Conservation (phyloP, 1,140 invertebrate genomes). For the Leucophenga varia region DNA sequence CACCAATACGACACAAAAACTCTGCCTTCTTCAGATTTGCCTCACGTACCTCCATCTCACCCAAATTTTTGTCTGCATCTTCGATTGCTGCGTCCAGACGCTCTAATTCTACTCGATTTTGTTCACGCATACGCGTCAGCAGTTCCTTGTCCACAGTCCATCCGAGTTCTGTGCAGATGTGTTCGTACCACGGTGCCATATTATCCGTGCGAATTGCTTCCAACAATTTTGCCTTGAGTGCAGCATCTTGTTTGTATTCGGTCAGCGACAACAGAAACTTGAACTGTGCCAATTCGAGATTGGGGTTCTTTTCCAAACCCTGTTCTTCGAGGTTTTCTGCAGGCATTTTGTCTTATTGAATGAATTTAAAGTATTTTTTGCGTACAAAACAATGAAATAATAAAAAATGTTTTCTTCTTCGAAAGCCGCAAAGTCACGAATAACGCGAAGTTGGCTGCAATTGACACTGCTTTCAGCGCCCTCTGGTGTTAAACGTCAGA, state of each 20-base stretch:
- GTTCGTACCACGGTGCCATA: slow-evolving; percentile 99
- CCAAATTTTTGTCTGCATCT: slow-evolving; percentile 92
- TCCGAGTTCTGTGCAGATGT: slow-evolving; percentile 75
- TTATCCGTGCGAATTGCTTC: slow-evolving; percentile 81
- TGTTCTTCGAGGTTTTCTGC: slow-evolving; percentile 80
- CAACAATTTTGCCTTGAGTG: slow-evolving; percentile 70
- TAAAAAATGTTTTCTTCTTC: slow-evolving; percentile 34
- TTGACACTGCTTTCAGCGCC: too few species aligned
- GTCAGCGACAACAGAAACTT: slow-evolving; percentile 81
- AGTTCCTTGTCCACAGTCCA: slow-evolving; percentile 79
- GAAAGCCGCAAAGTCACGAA: slow-evolving; percentile 53
- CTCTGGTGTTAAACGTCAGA: slow-evolving; percentile 56
- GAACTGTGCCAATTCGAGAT: slow-evolving; percentile 80
- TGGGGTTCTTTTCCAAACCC: slow-evolving; percentile 81
- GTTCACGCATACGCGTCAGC: slow-evolving; percentile 78
- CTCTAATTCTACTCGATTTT: slow-evolving; percentile 78
- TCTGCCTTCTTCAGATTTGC: slow-evolving; percentile 89
- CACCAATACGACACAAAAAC: slow-evolving; percentile 94
- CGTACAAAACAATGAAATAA: slow-evolving; percentile 15
- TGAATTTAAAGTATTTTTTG: slow-evolving; percentile 2
- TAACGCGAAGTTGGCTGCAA: slow-evolving; percentile 33
- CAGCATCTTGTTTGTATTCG: slow-evolving; percentile 66
- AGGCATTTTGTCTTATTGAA: slow-evolving; percentile 63
- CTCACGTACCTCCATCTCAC: slow-evolving; percentile 89
- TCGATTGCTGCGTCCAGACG: slow-evolving; percentile 86